A percentile compares a stretch with the other conserved stretches of the same genome.
Conservation (phyloP, 2,888 invertebrate species). For the Cephus rjabovi region DNA sequence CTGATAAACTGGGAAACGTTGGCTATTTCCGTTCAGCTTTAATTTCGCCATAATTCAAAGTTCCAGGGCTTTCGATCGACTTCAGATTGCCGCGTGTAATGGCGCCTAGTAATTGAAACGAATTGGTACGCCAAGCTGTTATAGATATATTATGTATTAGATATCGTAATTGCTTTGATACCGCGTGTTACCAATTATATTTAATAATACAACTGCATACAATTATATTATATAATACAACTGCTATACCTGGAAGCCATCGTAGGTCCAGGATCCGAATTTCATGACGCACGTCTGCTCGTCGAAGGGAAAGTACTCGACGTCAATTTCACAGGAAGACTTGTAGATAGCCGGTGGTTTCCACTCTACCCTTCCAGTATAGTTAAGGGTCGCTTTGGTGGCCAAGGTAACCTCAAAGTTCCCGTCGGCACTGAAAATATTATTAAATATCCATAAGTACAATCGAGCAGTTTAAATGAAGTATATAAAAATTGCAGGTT, state of each 20-base stretch:
- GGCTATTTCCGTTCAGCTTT: no score
- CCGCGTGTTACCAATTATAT: no score
- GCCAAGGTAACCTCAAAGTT: conserved; percentile 88
- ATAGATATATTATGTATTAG: no score
- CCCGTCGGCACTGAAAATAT: conserved; percentile 78
- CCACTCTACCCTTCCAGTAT: conserved; percentile 87
- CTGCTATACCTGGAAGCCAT: conserved; percentile 76
- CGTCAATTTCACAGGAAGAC: conserved; percentile 89
- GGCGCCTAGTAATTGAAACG: no score
- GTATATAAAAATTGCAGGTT: not conserved
- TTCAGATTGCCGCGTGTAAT: no score
- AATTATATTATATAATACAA: not conserved
- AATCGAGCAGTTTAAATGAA: no score
- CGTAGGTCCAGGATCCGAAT: conserved; percentile 88
- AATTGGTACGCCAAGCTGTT: no score
- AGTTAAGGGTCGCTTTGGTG: conserved; percentile 84
- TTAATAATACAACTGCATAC: not conserved
- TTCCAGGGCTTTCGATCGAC: no score
- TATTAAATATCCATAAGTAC: no score
- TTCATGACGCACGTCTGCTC: conserved; percentile 91
- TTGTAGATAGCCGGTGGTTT: conserved; percentile 94
- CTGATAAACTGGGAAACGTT: no score
- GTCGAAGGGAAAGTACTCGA: conserved; percentile 88
- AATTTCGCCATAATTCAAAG: no score
- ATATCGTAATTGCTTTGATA: no score